Conservation (phyloP, 2,113 vertebrate genomes). For the Sorex fumeus region DNA sequence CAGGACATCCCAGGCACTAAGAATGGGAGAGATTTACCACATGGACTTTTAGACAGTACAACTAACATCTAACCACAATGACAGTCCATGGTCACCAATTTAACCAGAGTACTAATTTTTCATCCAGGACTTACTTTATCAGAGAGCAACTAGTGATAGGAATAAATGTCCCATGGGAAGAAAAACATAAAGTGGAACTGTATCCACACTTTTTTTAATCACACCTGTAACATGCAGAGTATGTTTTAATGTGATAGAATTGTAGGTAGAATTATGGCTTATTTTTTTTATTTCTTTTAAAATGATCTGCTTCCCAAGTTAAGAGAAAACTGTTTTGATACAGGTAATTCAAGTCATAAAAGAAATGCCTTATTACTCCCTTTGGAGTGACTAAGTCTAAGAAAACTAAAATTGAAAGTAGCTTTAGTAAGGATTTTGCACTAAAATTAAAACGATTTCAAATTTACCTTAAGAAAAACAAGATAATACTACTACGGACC, state of each 20-base stretch:
- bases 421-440: not conserved
- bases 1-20: not conserved
- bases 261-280: not conserved
- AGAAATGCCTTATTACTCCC: not conserved
- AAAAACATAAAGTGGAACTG: conserved; percentile 28
- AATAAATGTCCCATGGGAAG: not conserved
- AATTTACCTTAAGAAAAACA: conserved; percentile 11
- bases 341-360: not conserved
- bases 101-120: not conserved
- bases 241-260: not conserved
- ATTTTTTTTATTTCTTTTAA: conserved; percentile 25
- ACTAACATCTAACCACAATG: not conserved
- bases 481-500: not conserved
- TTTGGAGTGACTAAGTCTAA: not conserved
- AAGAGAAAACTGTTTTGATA: not conserved
- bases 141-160: not conserved
- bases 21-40: accelerated
- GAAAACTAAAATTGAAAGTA: conserved; percentile 39
- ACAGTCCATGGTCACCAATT: not conserved
- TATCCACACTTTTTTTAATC: not conserved
- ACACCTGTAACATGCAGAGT: not conserved
- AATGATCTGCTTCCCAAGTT: not conserved
- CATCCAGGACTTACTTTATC: not conserved
- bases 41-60: not conserved
- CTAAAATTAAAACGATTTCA: conserved; percentile 2